Evolutionary conservation across 2,888 invertebrate genomes (phyloP), one percentile per base, ranked within the genome.

Genomic region (Mongoloraphidia duomilia): DNA sequence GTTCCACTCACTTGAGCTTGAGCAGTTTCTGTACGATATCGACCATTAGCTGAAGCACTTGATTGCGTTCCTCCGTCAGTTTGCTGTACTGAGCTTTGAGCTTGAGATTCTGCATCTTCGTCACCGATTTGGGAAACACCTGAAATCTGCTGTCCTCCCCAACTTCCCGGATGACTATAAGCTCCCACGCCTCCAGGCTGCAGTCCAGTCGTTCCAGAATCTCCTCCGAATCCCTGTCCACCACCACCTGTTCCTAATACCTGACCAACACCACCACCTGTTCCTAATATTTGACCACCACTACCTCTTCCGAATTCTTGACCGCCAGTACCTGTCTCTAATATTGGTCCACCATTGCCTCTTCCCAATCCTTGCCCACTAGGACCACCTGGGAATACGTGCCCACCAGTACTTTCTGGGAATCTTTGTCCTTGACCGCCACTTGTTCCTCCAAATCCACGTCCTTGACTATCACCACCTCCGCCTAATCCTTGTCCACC

Each of bases 1-100:
- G 81, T 80, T 33, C 89, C 89, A 46, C 82, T 82, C 1, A 90
- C 87, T 68, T 87, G 84, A 1, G 89, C 84, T 65, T 88, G 85
- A 0, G 89, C 82, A 3, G 79, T 79, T 9, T 84, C 87, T 52
- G 81, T 80, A 34, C 77, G 77, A 59, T 79, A 83, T 55, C 76
- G 79, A 11, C 89, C 89, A 66, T 84, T 82, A 11, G 89, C 82
- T 48, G 80, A 76, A 3, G 88, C 88, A 53, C 76, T 77, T 1
- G 88, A 87, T 56, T 80, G 76, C 1, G 87, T 86, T 50, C 82
- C 84, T 53, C 77, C 76, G 44, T 63, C 60, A 9, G 65, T 61
- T 49, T 67, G 67, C 57, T 71, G 73, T 2, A 83, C 77, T 47
- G 76, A 77, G 49, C 80, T 79, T 65, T 77, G 77, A 3, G 84